Conservation (phyloP, 2,113 vertebrate genomes). For the Psittacus erithacus region DNA sequence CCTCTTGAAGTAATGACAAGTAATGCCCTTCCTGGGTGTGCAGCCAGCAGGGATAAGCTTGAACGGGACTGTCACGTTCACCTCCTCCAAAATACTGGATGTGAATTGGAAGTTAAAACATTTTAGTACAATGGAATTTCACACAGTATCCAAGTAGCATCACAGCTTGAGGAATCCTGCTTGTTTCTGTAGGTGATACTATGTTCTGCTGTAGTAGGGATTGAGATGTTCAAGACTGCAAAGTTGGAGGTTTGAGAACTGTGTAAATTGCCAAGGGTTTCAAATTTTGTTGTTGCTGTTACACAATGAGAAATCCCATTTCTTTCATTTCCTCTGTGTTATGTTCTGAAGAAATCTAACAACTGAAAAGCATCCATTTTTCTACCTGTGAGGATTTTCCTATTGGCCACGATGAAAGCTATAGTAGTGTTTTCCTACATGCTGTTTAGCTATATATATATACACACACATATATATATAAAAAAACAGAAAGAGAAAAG, state of each 20-base stretch:
- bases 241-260: constrained; percentile 57
- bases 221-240: constrained; percentile 43
- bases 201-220: constrained; percentile 45
- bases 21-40: constrained; percentile 9
- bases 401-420: constrained; percentile 68
- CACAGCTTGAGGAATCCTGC: constrained; percentile 11
- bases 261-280: constrained; percentile 56
- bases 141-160: background rate
- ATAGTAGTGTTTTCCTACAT: constrained; percentile 71
- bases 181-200: background rate
- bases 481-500: constrained; percentile 56
- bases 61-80: background rate
- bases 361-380: constrained; percentile 63
- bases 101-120: background rate
- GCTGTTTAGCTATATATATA: constrained; percentile 67
- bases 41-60: constrained; percentile 26
- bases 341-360: constrained; percentile 68
- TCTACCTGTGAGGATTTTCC: constrained; percentile 68
- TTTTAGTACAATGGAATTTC: background rate
- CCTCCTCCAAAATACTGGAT: constrained; percentile 35
- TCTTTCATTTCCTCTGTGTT: constrained; percentile 57
- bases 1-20: constrained; percentile 62
- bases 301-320: constrained; percentile 42
- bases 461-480: constrained; percentile 9
- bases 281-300: constrained; percentile 16